Evolutionary conservation across 1,140 invertebrate genomes (phyloP).

Genomic region (Tenebrio molitor): DNA sequence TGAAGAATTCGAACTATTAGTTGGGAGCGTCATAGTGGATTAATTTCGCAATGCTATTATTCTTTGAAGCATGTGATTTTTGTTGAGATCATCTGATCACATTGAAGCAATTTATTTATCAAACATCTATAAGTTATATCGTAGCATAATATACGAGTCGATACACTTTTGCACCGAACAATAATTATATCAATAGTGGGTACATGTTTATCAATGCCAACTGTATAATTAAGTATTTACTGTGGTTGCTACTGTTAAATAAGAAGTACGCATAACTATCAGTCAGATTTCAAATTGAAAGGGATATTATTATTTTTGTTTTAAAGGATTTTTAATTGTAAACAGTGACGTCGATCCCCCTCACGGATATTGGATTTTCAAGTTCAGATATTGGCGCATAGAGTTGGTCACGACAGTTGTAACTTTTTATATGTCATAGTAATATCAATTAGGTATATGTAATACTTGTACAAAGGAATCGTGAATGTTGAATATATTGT

Average conservation of each 20-base stretch:
- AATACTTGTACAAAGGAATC: constrained; percentile 45
- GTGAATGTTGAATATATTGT: constrained; percentile 43
- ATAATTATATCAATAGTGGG: neutral
- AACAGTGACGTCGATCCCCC: neutral
- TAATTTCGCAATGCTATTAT: constrained; percentile 22
- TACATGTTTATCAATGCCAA: neutral
- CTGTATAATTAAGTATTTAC: constrained; percentile 1
- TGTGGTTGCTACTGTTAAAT: neutral
- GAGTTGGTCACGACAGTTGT: constrained; percentile 21
- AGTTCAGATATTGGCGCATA: constrained; percentile 3
- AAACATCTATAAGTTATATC: neutral
- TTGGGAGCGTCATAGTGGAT: constrained; percentile 16
- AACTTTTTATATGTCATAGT: constrained; percentile 43
- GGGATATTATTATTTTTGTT: too few relatives aligned
- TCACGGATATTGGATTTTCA: too few relatives aligned
- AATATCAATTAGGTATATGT: constrained; percentile 48
- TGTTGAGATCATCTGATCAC: constrained; percentile 6
- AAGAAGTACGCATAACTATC: too few relatives aligned
- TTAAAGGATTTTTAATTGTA: too few relatives aligned
- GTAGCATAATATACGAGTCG: neutral
- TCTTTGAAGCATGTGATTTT: neutral
- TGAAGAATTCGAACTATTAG: constrained; percentile 35
- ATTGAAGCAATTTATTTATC: neutral
- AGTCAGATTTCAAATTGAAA: too few relatives aligned
- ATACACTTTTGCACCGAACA: neutral